Evolutionary conservation across 1,140 invertebrate genomes (phyloP).

Genomic region (Drosophila mauritiana): DNA sequence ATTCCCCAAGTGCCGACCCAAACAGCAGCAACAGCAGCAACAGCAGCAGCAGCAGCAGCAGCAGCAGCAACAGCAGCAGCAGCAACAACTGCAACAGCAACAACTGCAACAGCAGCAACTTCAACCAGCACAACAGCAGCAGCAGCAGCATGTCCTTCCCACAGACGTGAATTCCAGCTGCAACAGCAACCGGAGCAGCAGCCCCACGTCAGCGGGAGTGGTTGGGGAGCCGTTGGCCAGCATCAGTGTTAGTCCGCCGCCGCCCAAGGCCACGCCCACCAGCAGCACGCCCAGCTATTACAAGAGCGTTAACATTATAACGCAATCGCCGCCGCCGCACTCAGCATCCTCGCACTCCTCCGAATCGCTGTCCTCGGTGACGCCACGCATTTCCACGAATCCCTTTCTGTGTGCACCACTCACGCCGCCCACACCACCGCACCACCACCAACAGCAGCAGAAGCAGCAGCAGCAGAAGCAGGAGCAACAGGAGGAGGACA

Average conservation of each 20-base stretch:
- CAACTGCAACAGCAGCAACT: slow-evolving; percentile 6
- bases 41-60: slow-evolving; percentile 54
- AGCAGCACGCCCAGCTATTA: slow-evolving; percentile 71
- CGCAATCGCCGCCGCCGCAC: slow-evolving; percentile 81
- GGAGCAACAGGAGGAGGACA: slow-evolving; percentile 16
- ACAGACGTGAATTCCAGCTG: slow-evolving; percentile 36
- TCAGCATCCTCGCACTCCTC: slow-evolving; percentile 85
- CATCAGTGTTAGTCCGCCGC: slow-evolving; percentile 14
- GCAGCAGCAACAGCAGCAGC: slow-evolving; percentile 29
- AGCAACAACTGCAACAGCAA: slow-evolving; percentile 15
- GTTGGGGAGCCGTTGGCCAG: slow-evolving; percentile 18
- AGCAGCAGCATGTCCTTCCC: slow-evolving; percentile 28
- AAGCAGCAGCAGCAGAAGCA: slow-evolving; percentile 2
- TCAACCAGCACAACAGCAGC: slow-evolving; percentile 21
- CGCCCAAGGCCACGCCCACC: slow-evolving; percentile 22
- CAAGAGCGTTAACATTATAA: slow-evolving; percentile 80
- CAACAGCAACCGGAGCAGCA: slow-evolving; percentile 28
- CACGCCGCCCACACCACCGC: slow-evolving; percentile 54
- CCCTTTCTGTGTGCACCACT: slow-evolving; percentile 73
- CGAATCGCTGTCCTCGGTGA: slow-evolving; percentile 84
- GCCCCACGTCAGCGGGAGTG: slow-evolving; percentile 29
- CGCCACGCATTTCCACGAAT: slow-evolving; percentile 84
- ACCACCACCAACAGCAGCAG: slow-evolving; percentile 1
- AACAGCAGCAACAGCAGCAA: slow-evolving; percentile 65
- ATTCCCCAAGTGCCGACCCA: slow-evolving; percentile 92